Evolutionary conservation across 1,140 invertebrate genomes (phyloP).

Genomic region (Coboldia fuscipes): DNA sequence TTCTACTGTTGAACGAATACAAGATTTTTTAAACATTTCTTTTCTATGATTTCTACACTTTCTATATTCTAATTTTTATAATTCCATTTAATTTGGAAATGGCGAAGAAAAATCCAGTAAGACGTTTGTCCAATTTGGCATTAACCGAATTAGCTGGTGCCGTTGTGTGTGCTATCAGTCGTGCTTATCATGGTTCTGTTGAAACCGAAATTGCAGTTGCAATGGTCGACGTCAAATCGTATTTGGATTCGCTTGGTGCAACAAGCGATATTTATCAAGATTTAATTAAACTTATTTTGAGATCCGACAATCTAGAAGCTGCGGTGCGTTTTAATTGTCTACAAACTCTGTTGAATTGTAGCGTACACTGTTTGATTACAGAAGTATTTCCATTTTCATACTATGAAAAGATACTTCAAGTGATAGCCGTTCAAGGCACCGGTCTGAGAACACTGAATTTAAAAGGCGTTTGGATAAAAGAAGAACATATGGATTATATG

Average conservation of each 20-base stretch:
- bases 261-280: conserved; percentile 38
- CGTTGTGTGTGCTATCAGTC: conserved; percentile 18
- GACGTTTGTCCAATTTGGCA: conserved; percentile 15
- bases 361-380: conserved; percentile 33
- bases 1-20: too few relatives aligned
- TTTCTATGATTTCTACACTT: too few relatives aligned
- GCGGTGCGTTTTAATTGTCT: conserved; percentile 35
- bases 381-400: conserved; percentile 40
- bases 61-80: too few relatives aligned
- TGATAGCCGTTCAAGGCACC: conserved; percentile 31
- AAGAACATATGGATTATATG: conserved; percentile 36
- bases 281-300: conserved; percentile 33
- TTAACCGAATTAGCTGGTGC: conserved; percentile 16
- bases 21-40: too few relatives aligned
- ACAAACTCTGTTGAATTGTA: conserved; percentile 32
- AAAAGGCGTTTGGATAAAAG: conserved; percentile 44
- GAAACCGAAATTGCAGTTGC: conserved; percentile 28
- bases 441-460: conserved; percentile 35
- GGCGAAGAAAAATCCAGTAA: conserved; percentile 17
- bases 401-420: conserved; percentile 37
- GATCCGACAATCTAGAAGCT: conserved; percentile 35
- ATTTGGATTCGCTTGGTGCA: conserved; percentile 28
- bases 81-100: too few relatives aligned
- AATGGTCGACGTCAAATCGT: conserved; percentile 31
- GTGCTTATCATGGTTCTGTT: conserved; percentile 17